Evolutionary conservation across 1,140 invertebrate species (phyloP).

Genomic region (Cardiocondyla obscurior): DNA sequence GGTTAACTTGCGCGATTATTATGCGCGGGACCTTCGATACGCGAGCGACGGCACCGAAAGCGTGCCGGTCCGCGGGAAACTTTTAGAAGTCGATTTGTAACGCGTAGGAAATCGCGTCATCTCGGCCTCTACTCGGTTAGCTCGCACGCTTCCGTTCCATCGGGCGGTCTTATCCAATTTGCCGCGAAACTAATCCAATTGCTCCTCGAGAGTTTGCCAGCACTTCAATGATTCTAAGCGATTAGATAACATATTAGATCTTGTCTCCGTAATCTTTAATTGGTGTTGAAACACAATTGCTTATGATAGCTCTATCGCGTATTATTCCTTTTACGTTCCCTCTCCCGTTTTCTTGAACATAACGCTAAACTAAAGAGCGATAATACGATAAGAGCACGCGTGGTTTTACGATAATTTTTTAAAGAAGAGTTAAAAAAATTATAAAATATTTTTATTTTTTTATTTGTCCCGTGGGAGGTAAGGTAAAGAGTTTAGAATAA

Average conservation of each 20-base stretch:
- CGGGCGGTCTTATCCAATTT: conserved; percentile 30
- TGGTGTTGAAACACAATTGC: not conserved
- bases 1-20: conserved; percentile 22
- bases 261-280: not conserved
- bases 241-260: conserved; percentile 13
- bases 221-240: conserved; percentile 11
- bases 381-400: not conserved
- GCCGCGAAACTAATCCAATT: conserved; percentile 31
- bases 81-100: conserved; percentile 19
- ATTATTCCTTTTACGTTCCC: not conserved
- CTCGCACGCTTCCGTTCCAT: conserved; percentile 9
- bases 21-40: not conserved
- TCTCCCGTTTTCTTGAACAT: not conserved
- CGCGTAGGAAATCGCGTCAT: conserved; percentile 35
- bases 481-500: not conserved
- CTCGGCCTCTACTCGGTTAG: not conserved
- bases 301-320: not conserved
- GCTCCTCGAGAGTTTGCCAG: conserved; percentile 3
- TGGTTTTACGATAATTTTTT: not conserved
- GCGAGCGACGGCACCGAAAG: not conserved
- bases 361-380: not conserved
- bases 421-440: too few relatives aligned
- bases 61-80: not conserved
- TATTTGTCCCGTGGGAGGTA: too few relatives aligned
- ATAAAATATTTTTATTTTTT: too few relatives aligned